Base-by-base conservation (phyloP, 2,888 invertebrate genomes). In the Drosophila paranaensis region DNA sequence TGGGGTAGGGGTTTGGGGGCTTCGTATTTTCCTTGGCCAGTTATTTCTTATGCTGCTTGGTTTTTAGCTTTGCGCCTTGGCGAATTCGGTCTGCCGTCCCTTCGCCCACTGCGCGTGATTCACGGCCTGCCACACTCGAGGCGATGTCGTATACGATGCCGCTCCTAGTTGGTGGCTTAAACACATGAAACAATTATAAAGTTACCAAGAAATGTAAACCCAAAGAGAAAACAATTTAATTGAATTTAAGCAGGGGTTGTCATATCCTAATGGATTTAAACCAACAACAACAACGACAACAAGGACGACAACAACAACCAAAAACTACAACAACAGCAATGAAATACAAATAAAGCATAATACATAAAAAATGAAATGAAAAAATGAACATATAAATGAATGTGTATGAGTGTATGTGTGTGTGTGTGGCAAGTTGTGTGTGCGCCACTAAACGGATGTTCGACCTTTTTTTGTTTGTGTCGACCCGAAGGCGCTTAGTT, bases 231-330 rank as follows among this genome's bases (percentile, higher is more conserved):
- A 89, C 86, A 86, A 89, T 86, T 86, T 86, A 86, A 86, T 89
- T 86, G 86, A 86, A 86, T 86, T 89, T 82, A 86, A 86, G 88
- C 89, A 89, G 85, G 86, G 86, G 89, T 89, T 89, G 86, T 89
- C 86, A 86, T 86, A 87, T 86, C 86, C 86, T 86, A 86, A 89
- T 86, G 86, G 86, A 86, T 86, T 86, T 89, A 87, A 89, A 77
- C 65, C 89, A 85, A 86, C 84, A 84, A 81, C 70, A 79, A 60
- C 61, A 66, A 60, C 73, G 3, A 48, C 33, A 66, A 60, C 73
- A 3, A 48, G 25, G 57, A 69, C 60, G 57, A 65, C 20, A 27
- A 64, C 4, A 27, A 71, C 65, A 71, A 79, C 81, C 0, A n/a
- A n/a, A 1, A 79, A 77, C 76, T 20, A 63, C 27, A 77, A 45